Evolutionary conservation across 2,888 invertebrate species (phyloP).

Genomic region (Julus scanicus): DNA sequence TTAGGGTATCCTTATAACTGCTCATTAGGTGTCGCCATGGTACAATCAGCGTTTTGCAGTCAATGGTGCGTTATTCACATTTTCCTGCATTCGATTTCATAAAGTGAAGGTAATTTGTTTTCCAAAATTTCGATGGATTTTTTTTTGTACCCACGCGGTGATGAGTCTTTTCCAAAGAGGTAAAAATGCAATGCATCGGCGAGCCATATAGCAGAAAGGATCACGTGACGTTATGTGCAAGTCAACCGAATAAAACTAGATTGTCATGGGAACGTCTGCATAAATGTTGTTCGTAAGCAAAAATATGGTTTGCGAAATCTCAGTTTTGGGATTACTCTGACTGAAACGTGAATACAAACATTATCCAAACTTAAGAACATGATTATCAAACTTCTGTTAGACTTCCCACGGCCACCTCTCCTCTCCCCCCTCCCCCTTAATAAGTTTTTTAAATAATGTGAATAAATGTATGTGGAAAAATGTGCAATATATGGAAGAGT

Average conservation of each 20-base stretch:
- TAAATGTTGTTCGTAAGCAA: constrained; percentile 24
- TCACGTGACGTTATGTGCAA: background rate
- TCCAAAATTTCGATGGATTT: background rate
- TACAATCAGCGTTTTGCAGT: background rate
- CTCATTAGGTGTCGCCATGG: constrained; percentile 42
- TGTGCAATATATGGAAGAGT: no score
- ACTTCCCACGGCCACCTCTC: no score
- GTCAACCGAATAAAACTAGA: background rate
- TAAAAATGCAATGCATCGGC: background rate
- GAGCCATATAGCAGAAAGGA: background rate
- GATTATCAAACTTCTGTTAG: no score
- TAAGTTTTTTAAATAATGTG: no score
- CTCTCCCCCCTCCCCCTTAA: no score
- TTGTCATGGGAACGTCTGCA: constrained; percentile 25
- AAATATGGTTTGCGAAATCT: background rate
- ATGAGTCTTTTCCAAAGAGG: background rate
- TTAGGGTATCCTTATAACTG: background rate
- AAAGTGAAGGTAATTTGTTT: constrained; percentile 42
- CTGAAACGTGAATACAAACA: background rate
- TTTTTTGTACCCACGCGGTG: background rate
- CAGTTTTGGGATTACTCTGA: background rate
- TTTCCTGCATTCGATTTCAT: background rate
- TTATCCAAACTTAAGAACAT: no score
- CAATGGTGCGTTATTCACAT: background rate
- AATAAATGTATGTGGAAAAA: no score